Evolutionary conservation across 2,888 invertebrate species (phyloP), one percentile per base, ranked within the genome.

Genomic region (Oscheius sp.): DNA sequence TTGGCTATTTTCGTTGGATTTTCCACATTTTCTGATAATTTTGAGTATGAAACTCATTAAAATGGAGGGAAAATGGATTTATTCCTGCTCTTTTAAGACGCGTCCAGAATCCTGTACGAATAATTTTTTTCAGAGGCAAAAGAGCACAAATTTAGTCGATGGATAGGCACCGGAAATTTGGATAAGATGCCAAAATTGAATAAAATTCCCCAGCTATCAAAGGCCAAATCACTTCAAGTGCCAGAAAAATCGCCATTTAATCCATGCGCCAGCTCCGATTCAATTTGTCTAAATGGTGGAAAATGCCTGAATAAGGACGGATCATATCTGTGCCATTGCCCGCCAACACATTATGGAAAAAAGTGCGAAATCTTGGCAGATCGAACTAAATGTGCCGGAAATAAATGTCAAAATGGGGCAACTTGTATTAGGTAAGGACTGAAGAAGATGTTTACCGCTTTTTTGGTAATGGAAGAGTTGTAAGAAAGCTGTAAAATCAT

Each of bases 301-400:
- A 74, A 46, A 35, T 80, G 80, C 64, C 18, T 59, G 23, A 52
- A 46, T 35, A 73, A 76, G 41, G 69, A 63, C 55, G 80, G 80
- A 58, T 76, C 78, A 41, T 80, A 78, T 68, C 72, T 77, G 27
- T 80, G 80, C 56, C 43, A 74, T 7, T 80, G 80, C 49, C 78
- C 78, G 16, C 18, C 70, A 0, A 80, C 78, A 1, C 78, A 80
- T 59, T 80, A 76, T 58, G 80, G 80, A 6, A 80, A 80, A 63
- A 77, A 73, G 2, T 80, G 80, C 53, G 78, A 80, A 70, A 56
- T 74, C 23, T 58, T 80, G 43, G 76, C 78, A 2, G 80, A 80
- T 75, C 71, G 73, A 55, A 76, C 59, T 7, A 76, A 77, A 58
- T 80, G 80, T 29, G 72, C 49, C 6, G 23, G 46, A 7, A 56